Evolutionary conservation across 1,140 invertebrate genomes (phyloP), one percentile per base, ranked within the genome.

Genomic region (Drosophila insularis): DNA sequence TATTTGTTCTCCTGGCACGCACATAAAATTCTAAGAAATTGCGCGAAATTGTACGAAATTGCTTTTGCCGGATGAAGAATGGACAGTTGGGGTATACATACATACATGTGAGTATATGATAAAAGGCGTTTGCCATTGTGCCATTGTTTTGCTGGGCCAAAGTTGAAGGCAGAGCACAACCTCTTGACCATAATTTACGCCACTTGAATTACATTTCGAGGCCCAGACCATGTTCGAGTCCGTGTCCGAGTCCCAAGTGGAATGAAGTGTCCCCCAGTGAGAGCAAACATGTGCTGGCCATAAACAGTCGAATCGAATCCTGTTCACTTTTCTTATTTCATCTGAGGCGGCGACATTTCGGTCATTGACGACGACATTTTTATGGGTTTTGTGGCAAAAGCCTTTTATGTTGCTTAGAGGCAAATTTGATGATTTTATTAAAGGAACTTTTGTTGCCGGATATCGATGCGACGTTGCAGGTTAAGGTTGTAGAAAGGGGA

Each of bases 371-470:
- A 80, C 79, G 75, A 86, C 71, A 58, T 87, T 82, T 82, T 82
- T 82, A 82, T 78, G 80, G 80, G 64, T 50, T 50, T 50, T 82
- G 71, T 64, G 74, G 63, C 78, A 73, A 81, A 81, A 77, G 78
- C 56, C 78, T 81, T 81, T 81, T 73, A 81, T 81, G 78, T 73
- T 54, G 71, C 71, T 70, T 71, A 17, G 50, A 79, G 79, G 75
- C 84, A 87, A 87, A 89, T 87, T 87, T 89, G 80, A 87, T 87
- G 82, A 74, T 86, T 87, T 86, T 86, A 87, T 86, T 86, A 87
- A 81, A 78, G 65, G 65, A 87, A 79, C 62, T 77, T 74, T 54
- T 61, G 37, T 54, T 61, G 40, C 39, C 39, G 68, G 50, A 63
- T 73, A 86, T 79, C 75, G 82, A 87, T 67, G 31, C 17, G 43